Evolutionary conservation across 2,888 invertebrate genomes (phyloP).

Genomic region (Cepaea hortensis): DNA sequence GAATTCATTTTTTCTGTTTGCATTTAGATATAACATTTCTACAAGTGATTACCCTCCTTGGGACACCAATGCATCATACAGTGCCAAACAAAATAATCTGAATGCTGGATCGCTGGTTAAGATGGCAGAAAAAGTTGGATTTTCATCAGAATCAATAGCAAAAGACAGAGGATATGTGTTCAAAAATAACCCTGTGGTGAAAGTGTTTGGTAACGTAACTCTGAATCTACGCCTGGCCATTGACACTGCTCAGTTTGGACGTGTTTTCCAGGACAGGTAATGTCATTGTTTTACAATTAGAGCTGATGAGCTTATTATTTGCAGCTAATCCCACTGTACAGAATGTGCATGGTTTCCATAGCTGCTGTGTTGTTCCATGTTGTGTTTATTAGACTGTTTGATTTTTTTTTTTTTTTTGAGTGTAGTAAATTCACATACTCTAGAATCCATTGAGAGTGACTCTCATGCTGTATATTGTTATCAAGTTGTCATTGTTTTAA

Average conservation of each 20-base stretch:
- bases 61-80: slow-evolving; percentile 64
- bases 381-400: too few species aligned
- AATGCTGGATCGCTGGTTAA: slow-evolving; percentile 59
- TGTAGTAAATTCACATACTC: too few species aligned
- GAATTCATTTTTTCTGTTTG: background rate
- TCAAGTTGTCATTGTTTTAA: too few species aligned
- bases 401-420: too few species aligned
- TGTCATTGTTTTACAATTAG: background rate
- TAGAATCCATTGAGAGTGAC: too few species aligned
- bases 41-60: slow-evolving; percentile 74
- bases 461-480: too few species aligned
- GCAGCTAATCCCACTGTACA: too few species aligned
- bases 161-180: slow-evolving; percentile 70
- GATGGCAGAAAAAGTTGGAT: slow-evolving; percentile 64
- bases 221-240: slow-evolving; percentile 72
- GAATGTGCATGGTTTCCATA: too few species aligned
- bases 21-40: slow-evolving; percentile 74
- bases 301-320: too few species aligned
- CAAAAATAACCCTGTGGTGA: slow-evolving; percentile 72
- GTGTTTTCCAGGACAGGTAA: slow-evolving; percentile 76
- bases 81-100: slow-evolving; percentile 51
- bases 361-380: too few species aligned
- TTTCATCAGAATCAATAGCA: slow-evolving; percentile 59
- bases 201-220: slow-evolving; percentile 69
- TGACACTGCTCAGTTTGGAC: slow-evolving; percentile 75